Conservation (phyloP, 2,113 vertebrate species). For the Promerops cafer region DNA sequence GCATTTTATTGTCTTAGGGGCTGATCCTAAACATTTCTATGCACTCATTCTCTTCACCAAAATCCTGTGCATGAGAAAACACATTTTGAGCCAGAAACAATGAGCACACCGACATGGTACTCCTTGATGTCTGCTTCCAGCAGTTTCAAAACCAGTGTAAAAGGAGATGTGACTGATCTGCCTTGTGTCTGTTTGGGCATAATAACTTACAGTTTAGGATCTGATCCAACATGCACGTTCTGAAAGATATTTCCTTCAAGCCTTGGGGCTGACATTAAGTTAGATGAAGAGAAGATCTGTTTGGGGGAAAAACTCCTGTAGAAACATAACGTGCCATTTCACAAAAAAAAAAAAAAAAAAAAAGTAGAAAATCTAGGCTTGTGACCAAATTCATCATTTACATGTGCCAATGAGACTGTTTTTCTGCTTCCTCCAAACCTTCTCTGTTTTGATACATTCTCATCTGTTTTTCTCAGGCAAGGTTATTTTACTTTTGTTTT, state of each 20-base stretch:
- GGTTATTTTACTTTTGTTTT: not conserved
- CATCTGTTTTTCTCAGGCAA: not conserved
- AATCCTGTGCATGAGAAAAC: not conserved
- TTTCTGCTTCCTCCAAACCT: not conserved
- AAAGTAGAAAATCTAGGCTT: not conserved
- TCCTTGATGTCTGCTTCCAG: not conserved
- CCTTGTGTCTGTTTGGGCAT: not conserved
- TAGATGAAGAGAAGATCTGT: not conserved
- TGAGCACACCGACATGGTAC: fast-evolving
- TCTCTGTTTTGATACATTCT: not conserved
- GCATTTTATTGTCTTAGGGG: not conserved
- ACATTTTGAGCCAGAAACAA: not conserved
- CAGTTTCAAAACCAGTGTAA: not conserved
- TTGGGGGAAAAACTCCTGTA: not conserved
- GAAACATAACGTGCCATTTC: not conserved
- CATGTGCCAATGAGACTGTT: not conserved
- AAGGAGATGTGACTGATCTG: not conserved
- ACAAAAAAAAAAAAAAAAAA: not conserved
- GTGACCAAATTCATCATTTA: not conserved
- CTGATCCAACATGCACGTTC: not conserved
- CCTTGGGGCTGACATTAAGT: not conserved
- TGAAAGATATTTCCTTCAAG: not conserved
- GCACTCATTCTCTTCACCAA: not conserved
- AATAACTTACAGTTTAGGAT: not conserved
- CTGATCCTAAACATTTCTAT: not conserved